These are phyloP conservation scores for Elegia similella DNA, from an alignment of 2,888 invertebrate species.

Conservation along the genomic window DNA sequence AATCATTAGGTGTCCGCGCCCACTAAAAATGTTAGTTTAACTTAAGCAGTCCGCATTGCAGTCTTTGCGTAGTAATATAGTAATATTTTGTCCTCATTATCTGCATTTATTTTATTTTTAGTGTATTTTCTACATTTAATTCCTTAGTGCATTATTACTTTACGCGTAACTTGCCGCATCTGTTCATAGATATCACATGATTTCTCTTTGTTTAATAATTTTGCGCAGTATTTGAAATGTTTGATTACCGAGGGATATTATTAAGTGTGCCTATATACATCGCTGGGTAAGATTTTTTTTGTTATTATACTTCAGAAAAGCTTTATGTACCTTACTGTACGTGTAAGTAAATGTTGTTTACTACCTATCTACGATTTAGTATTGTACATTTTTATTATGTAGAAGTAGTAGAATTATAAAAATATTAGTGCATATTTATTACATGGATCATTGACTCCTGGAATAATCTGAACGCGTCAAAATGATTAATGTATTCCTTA, in stretches of 20 bases:
- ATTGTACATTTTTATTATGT: no score
- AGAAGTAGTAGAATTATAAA: no score
- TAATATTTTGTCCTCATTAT: not conserved
- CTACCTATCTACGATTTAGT: no score
- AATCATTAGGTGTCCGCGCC: not conserved
- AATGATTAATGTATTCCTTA: no score
- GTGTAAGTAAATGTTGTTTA: no score
- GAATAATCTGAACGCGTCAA: no score
- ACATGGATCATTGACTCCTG: no score
- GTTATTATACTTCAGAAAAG: not conserved
- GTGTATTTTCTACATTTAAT: not conserved
- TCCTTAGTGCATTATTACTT: not conserved
- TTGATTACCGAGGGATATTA: constrained; percentile 45
- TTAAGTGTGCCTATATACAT: constrained; percentile 54
- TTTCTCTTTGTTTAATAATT: not conserved
- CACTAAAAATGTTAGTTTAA: constrained; percentile 21
- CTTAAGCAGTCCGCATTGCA: constrained; percentile 11
- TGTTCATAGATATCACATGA: not conserved
- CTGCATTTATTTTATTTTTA: not conserved
- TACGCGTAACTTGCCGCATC: not conserved
- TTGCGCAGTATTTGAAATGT: constrained; percentile 31
- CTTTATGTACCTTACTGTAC: not conserved
- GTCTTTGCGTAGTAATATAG: not conserved
- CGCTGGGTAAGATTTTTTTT: constrained; percentile 49
- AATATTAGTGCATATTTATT: no score